Percentiles rank a stretch among this genome's conserved stretches.
Evolutionary conservation across 1,140 invertebrate genomes (phyloP).

Genomic region (Brachionus calyciflorus): DNA sequence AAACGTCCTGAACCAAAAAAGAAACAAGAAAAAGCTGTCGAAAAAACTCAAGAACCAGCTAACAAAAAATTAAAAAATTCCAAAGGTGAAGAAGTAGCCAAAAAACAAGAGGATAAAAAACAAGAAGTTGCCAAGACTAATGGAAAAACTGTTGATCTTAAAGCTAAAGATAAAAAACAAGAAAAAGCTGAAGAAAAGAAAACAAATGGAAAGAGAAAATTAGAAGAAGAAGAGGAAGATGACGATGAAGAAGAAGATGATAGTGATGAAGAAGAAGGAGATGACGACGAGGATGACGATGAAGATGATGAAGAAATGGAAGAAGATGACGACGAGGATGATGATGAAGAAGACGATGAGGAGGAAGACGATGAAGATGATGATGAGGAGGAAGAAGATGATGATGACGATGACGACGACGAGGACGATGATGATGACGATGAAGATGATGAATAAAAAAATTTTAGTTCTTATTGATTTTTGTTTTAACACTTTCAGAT

Average conservation of each 20-base stretch:
- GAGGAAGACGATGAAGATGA: constrained; percentile 1
- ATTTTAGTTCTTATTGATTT: no score
- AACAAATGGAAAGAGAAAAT: constrained; percentile 39
- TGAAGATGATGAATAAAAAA: not conserved
- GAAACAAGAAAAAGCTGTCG: not conserved
- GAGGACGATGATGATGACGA: not conserved
- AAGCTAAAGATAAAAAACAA: constrained; percentile 21
- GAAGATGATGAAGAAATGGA: not conserved
- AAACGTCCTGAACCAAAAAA: constrained; percentile 28
- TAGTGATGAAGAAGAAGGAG: not conserved
- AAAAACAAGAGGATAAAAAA: constrained; percentile 21
- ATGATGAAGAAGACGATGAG: constrained; percentile 21
- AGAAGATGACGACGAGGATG: constrained; percentile 30
- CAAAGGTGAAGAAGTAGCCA: constrained; percentile 22
- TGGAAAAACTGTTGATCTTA: no score
- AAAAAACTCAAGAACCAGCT: constrained; percentile 28
- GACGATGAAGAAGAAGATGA: constrained; percentile 38
- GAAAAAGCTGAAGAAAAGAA: not conserved
- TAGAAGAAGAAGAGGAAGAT: constrained; percentile 40
- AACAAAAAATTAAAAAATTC: constrained; percentile 19
- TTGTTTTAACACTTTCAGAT: no score
- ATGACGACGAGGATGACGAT: constrained; percentile 31
- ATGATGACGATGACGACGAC: not conserved
- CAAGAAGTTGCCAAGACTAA: not conserved
- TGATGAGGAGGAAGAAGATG: constrained; percentile 27